phyloP scores from a whole-genome alignment of 2,797 vertebrate species.

The Lithobates pipiens region DNA sequence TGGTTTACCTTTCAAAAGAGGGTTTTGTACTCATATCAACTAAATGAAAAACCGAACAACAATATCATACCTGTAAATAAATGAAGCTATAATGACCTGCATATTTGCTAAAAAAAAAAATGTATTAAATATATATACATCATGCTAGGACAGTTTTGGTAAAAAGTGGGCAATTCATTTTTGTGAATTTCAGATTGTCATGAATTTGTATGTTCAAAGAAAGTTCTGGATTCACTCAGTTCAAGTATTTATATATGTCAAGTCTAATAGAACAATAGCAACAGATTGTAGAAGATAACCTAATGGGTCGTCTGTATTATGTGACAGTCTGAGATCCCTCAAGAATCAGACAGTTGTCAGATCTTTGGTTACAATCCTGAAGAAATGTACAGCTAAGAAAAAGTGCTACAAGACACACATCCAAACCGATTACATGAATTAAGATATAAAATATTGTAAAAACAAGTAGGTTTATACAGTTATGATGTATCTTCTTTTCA shows the following conservation, averaged over 20 bases:
- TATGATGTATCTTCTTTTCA: neutral
- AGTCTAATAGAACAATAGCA: neutral
- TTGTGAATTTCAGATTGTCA: too few relatives aligned
- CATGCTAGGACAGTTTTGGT: too few relatives aligned
- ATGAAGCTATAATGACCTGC: too few relatives aligned
- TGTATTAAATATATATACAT: too few relatives aligned
- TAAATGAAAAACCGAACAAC: neutral
- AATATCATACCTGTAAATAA: too few relatives aligned
- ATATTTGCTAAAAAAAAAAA: too few relatives aligned
- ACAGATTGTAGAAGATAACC: too few relatives aligned
- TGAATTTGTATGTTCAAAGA: too few relatives aligned
- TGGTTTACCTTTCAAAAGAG: neutral
- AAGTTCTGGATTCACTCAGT: neutral
- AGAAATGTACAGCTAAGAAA: neutral
- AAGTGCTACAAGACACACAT: neutral
- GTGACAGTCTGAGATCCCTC: neutral
- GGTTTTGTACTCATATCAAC: neutral
- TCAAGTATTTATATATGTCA: neutral
- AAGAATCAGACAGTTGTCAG: neutral
- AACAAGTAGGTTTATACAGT: neutral
- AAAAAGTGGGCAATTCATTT: too few relatives aligned
- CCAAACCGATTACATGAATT: neutral
- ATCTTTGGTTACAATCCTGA: neutral
- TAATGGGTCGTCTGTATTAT: neutral
- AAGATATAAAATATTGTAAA: neutral